phyloP scores from a whole-genome alignment of 2,888 invertebrate species.

The Hedychridium roseum region DNA sequence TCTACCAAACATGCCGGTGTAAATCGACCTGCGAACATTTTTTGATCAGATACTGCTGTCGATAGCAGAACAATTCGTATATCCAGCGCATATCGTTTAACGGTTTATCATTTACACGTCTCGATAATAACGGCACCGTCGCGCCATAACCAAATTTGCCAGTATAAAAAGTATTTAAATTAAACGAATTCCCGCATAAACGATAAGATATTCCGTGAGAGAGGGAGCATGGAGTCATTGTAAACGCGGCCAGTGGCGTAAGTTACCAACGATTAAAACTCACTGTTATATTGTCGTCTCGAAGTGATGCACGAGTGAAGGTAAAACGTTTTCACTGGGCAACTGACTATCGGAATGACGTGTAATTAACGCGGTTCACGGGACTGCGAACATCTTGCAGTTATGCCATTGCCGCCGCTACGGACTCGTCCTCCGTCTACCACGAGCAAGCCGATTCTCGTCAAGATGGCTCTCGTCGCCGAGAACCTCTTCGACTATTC shows the following conservation, averaged over 20 bases:
- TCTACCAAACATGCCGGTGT: conserved; percentile 32
- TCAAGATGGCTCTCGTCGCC: conserved; percentile 54
- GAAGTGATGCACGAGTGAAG: conserved; percentile 8
- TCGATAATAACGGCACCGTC: background rate
- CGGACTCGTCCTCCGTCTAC: conserved; percentile 32
- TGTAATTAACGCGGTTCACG: conserved; percentile 7
- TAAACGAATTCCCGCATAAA: conserved; percentile 44
- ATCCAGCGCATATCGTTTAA: conserved; percentile 3
- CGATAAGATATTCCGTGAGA: conserved; percentile 25
- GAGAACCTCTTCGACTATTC: conserved; percentile 31
- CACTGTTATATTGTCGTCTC: conserved; percentile 21
- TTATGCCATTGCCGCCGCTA: conserved; percentile 38
- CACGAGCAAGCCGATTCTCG: conserved; percentile 48
- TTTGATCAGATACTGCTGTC: conserved; percentile 25
- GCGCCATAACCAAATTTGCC: too few species aligned
- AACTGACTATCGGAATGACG: background rate
- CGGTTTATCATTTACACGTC: conserved; percentile 4
- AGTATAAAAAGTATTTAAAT: too few species aligned
- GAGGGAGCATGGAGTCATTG: conserved; percentile 35
- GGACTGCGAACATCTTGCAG: conserved; percentile 29
- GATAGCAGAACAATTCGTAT: conserved; percentile 14
- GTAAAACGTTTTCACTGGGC: conserved; percentile 1
- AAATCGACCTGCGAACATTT: conserved; percentile 33
- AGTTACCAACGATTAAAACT: conserved; percentile 38
- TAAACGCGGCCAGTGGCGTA: conserved; percentile 47